phyloP scores from a whole-genome alignment of 2,113 vertebrate species.

The Poecile atricapillus region DNA sequence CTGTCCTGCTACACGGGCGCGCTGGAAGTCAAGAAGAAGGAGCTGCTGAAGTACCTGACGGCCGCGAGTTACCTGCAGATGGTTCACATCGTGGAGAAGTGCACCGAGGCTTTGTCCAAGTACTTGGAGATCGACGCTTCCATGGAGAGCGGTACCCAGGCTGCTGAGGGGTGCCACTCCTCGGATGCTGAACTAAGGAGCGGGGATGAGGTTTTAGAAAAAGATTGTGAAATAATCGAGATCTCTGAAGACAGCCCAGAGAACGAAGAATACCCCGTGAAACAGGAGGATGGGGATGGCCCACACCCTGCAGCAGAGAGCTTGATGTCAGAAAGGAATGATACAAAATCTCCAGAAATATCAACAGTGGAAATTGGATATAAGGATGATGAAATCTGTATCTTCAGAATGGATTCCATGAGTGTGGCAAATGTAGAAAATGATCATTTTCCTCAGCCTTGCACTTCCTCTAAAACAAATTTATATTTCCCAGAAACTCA shows the following conservation, averaged over 20 bases:
- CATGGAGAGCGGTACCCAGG: constrained; percentile 57
- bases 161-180: constrained; percentile 68
- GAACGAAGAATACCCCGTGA: constrained; percentile 57
- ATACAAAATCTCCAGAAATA: constrained; percentile 67
- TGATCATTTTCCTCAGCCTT: constrained; percentile 75
- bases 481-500: constrained; percentile 81
- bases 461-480: constrained; percentile 76
- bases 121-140: constrained; percentile 76
- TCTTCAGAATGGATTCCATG: constrained; percentile 77
- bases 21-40: constrained; percentile 80
- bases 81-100: constrained; percentile 84
- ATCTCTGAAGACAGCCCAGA: constrained; percentile 74
- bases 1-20: constrained; percentile 81
- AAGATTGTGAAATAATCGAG: constrained; percentile 81
- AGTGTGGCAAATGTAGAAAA: constrained; percentile 46
- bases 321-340: constrained; percentile 56
- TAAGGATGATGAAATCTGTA: constrained; percentile 79
- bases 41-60: constrained; percentile 80
- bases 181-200: constrained; percentile 60
- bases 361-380: constrained; percentile 72
- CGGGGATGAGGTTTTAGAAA: constrained; percentile 58
- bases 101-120: constrained; percentile 78
- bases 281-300: constrained; percentile 64
- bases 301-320: not conserved
- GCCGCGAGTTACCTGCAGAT: constrained; percentile 83